Evolutionary conservation across 2,888 invertebrate species (phyloP).

Genomic region (Thereva nobilitata): DNA sequence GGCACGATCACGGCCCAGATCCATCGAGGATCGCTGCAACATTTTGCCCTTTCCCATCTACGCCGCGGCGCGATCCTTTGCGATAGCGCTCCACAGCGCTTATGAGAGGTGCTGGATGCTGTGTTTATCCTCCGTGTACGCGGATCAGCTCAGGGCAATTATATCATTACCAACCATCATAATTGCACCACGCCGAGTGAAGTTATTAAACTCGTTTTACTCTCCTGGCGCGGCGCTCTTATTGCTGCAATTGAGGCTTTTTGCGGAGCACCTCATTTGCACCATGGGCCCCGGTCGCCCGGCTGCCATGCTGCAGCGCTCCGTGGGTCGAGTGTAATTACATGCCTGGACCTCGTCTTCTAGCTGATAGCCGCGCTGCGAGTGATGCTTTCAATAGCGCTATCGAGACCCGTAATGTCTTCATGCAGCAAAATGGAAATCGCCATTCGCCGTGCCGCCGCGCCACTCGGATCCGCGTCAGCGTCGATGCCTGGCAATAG

Average conservation of each 20-base stretch:
- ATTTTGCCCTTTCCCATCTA: slow-evolving; percentile 7
- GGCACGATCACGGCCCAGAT: slow-evolving; percentile 26
- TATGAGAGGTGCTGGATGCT: neutral
- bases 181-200: slow-evolving; percentile 36
- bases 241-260: slow-evolving; percentile 5
- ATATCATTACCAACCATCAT: slow-evolving; percentile 36
- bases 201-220: slow-evolving; percentile 34
- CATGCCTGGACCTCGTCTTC: slow-evolving; percentile 2
- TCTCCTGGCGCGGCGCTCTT: slow-evolving; percentile 10
- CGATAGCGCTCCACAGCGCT: slow-evolving; percentile 8
- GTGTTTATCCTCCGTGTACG: neutral
- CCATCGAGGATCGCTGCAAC: neutral
- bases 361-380: slow-evolving; percentile 21
- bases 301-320: slow-evolving; percentile 23
- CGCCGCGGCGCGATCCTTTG: slow-evolving; percentile 6
- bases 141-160: slow-evolving; percentile 22
- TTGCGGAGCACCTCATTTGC: slow-evolving; percentile 25
- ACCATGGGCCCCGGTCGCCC: slow-evolving; percentile 27
- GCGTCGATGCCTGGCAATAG: too few relatives aligned
- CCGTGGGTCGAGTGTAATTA: slow-evolving; percentile 18
- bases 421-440: slow-evolving; percentile 13
- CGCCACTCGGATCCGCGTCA: too few relatives aligned
- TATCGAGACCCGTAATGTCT: slow-evolving; percentile 31
- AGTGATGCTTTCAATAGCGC: slow-evolving; percentile 33
- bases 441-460: slow-evolving; percentile 7